Evolutionary conservation across 2,113 vertebrate species (phyloP), one percentile per base, ranked within the genome.

Genomic region (Scartelaos histophorus): DNA sequence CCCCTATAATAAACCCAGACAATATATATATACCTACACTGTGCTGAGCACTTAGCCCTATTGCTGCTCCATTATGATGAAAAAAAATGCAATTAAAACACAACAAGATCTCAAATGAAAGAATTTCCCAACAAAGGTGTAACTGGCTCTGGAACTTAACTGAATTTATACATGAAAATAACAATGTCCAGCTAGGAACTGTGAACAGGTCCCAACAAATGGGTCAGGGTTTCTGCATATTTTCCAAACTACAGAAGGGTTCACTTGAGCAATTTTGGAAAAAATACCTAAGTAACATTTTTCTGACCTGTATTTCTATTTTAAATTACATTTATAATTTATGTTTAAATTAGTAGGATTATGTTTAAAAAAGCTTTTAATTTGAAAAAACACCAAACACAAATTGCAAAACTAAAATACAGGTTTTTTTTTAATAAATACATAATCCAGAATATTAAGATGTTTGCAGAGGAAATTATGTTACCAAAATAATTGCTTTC

Each of bases 281-380:
- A 38, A 38, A n/a, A 38, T 38, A 38, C 9, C 35, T 38, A 38
- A 38, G 9, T 38, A 38, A 1, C 5, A 38, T 51, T 54, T 54
- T 54, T 7, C 7, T 54, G 51, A 19, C 3, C 6, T 3, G 15
- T 19, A n/a, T 54, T 54, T 7, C 19, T 0, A 10, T 54, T 54
- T 54, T 9, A 2, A 43, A n/a, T n/a, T 54, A n/a, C 21, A 21
- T n/a, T 53, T n/a, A 54, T 19, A 54, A 19, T n/a, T 53, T 53
- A 53, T 19, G 7, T 17, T 7, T 17, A 7, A 17, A 53, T 54
- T 54, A 43, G 38, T 43, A 43, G 38, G 7, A 43, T 21, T 10
- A 7, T 15, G n/a, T 0, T 2, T 21, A 2, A 2, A 7, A 19
- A 21, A 1, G n/a, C n/a, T n/a, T n/a, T n/a, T n/a, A n/a, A n/a